Base-by-base conservation (phyloP, 2,888 invertebrate species). In the Cerastis leucographa region DNA sequence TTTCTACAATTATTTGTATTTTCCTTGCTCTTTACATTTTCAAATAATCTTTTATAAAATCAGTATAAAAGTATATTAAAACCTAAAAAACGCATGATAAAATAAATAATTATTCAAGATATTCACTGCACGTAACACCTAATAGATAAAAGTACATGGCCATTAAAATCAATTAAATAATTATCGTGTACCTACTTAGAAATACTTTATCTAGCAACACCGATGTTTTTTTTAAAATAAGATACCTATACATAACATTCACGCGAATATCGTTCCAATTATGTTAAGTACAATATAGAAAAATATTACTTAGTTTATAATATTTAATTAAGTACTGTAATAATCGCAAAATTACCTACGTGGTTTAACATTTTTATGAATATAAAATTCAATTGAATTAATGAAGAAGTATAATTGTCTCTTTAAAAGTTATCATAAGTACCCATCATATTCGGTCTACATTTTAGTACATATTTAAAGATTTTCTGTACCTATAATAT, bases 231-330 rank as follows among this genome's bases (percentile, higher is more conserved):
- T 59, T 35, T 35, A 2, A 35, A 35, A 44, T 42, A 17, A 56
- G 11, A 5, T 22, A 68, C 14, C 22, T 29, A 14, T 42, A 64
- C 42, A n/a, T n/a, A 77, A 44, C 35, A 22, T 17, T 35, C 54
- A 51, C 42, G 35, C 35, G 17, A 79, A 59, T 66, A 59, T 40
- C 14, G 11, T 35, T 17, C 7, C 22, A 44, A 72, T 59, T 59
- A 42, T 42, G 6, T 42, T 64, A 78, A 25, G 17, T 78, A 78
- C 56, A 7, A 35, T 5, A 29, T 35, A 35, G 68, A 65, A 68
- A 56, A 51, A 22, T 22, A 79, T 8, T 14, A 65, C 69, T 29
- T 65, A n/a, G 29, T 7, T 7, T 42, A 51, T 11, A 42, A 49
- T 14, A 64, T 40, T 69, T 59, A 46, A 59, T 69, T 29, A 35